A percentile compares a stretch with the other conserved stretches of the same genome.
phyloP scores from a whole-genome alignment of 2,888 invertebrate species.

The Sympetrum striolatum region DNA sequence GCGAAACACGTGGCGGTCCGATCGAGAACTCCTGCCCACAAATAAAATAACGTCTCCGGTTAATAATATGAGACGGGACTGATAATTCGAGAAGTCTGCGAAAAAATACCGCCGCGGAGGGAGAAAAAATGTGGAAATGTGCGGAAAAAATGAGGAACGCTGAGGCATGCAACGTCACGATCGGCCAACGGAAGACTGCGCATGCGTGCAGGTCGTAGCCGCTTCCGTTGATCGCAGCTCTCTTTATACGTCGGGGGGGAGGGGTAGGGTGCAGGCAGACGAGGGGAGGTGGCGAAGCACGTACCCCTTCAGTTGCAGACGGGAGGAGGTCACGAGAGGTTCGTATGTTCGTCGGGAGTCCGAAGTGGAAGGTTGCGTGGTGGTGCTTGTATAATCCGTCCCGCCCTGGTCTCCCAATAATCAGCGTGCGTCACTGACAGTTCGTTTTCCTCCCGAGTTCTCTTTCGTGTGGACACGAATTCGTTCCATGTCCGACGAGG shows the following conservation, averaged over 20 bases:
- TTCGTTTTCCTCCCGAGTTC: not conserved
- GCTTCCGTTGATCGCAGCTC: constrained; percentile 27
- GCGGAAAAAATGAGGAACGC: not conserved
- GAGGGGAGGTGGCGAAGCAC: constrained; percentile 2
- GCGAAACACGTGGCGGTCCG: not conserved
- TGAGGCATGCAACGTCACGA: not conserved
- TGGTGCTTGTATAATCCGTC: not conserved
- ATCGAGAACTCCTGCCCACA: not conserved
- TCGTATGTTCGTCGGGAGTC: not conserved
- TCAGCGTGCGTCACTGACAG: not conserved
- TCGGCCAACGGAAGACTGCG: not conserved
- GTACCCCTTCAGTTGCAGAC: constrained; percentile 7
- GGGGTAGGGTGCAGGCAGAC: not conserved
- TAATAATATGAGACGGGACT: not conserved
- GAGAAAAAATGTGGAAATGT: not conserved
- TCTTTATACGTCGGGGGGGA: not conserved
- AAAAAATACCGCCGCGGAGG: not conserved
- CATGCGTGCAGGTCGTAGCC: not conserved
- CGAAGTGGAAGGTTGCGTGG: not conserved
- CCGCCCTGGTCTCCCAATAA: not conserved
- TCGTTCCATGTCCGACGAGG: not conserved
- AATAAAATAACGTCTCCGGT: not conserved
- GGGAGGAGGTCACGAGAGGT: not conserved
- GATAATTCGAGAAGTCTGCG: not conserved
- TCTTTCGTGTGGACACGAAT: not conserved